Evolutionary conservation across 2,888 invertebrate genomes (phyloP).

Genomic region (Onthophagus sagittarius): DNA sequence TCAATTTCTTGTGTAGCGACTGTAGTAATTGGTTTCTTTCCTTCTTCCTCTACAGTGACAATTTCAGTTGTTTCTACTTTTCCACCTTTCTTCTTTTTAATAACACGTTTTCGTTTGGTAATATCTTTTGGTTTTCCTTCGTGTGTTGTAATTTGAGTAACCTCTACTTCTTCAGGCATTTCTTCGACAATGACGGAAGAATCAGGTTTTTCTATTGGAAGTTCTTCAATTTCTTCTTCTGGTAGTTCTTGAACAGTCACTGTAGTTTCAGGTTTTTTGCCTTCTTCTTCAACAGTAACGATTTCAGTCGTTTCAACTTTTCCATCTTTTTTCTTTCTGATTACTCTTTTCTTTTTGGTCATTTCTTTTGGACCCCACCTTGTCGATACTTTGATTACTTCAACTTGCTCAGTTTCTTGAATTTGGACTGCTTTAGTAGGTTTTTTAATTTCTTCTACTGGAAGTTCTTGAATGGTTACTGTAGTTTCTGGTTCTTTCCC

Average conservation of each 20-base stretch:
- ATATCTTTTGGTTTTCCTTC: constrained; percentile 39
- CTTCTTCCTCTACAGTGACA: constrained; percentile 46
- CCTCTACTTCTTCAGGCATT: constrained; percentile 41
- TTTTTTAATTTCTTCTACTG: no score
- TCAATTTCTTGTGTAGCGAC: constrained; percentile 35
- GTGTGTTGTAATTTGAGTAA: constrained; percentile 36
- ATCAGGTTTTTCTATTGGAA: constrained; percentile 16
- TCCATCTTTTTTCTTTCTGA: constrained; percentile 32
- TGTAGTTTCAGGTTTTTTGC: constrained; percentile 27
- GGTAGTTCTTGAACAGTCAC: constrained; percentile 37
- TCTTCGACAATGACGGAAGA: constrained; percentile 31
- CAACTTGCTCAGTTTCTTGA: no score
- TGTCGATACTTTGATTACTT: no score
- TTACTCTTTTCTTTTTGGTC: no score
- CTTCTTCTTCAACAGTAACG: constrained; percentile 25
- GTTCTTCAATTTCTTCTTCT: constrained; percentile 26
- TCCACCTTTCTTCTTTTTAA: constrained; percentile 39
- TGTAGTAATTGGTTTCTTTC: constrained; percentile 34
- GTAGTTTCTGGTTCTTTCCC: constrained; percentile 36
- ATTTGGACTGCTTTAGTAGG: no score
- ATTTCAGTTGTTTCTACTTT: constrained; percentile 44
- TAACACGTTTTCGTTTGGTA: constrained; percentile 41
- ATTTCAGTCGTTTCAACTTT: constrained; percentile 39
- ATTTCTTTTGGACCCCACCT: no score
- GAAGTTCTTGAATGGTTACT: no score